Evolutionary conservation across 2,888 invertebrate species (phyloP), one percentile per base, ranked within the genome.

Genomic region (Formica aserva): DNA sequence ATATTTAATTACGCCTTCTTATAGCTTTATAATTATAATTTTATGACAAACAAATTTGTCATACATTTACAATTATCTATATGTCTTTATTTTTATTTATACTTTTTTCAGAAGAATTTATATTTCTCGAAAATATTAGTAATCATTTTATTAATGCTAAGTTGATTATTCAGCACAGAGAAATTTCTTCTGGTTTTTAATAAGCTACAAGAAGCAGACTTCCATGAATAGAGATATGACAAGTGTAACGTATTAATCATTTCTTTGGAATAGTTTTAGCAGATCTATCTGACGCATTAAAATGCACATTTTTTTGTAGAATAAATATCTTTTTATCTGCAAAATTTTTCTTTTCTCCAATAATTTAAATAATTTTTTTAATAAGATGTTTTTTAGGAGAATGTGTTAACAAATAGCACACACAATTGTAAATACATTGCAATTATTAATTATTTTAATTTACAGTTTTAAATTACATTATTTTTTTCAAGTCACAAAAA

Each of bases 131-230:
- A n/a, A 2, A 15, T 32, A 65, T 65, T 35, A n/a, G 9, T 18
- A n/a, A n/a, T 38, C 1, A 15, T 41, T 57, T 5, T 3, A 69
- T 45, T 26, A 52, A 38, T 38, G 18, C 62, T 18, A 26, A 62
- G 5, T 62, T 57, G 38, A 74, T 74, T 74, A 74, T 29, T 74
- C 74, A 62, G 41, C 9, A 4, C 29, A 15, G 15, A 74, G 29
- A 74, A 62, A 62, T 62, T 62, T 62, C 74, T 45, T 62, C 1
- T 3, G 74, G n/a, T 29, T 74, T 62, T 52, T 62, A 74, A 62
- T 62, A 74, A 62, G 57, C 15, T 35, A 22, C 32, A 60, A 22
- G 22, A 35, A 5, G 13, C 22, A 11, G 3, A 29, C 15, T 60
- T 74, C 29, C 11, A 26, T 26, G 38, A 41, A 74, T 52, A n/a